These are phyloP conservation scores for Ennomos quercinarius DNA, from an alignment of 2,888 invertebrate genomes.

Conservation along the genomic window DNA sequence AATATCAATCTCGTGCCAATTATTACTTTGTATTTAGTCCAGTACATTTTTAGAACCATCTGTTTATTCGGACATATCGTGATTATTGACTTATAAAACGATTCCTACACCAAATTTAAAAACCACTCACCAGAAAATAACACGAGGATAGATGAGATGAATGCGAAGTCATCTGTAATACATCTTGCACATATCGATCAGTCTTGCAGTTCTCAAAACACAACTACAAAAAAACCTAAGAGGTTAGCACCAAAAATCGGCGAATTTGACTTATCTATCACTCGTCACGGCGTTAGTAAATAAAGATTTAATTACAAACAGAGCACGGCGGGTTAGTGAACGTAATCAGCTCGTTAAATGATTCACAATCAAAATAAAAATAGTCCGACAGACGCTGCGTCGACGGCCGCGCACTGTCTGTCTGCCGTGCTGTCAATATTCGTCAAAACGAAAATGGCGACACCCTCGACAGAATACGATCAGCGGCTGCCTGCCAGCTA, in stretches of 20 bases:
- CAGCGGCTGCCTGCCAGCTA: slow-evolving; percentile 72
- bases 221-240: slow-evolving; percentile 72
- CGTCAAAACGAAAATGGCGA: slow-evolving; percentile 91
- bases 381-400: slow-evolving; percentile 81
- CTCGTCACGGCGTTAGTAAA: slow-evolving; percentile 63
- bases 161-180: slow-evolving; percentile 81
- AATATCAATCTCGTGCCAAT: slow-evolving; percentile 45
- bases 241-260: slow-evolving; percentile 81
- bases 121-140: slow-evolving; percentile 75
- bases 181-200: slow-evolving; percentile 85
- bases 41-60: slow-evolving; percentile 43
- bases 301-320: slow-evolving; percentile 64
- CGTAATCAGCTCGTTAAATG: slow-evolving; percentile 71
- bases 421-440: slow-evolving; percentile 89
- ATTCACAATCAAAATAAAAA: slow-evolving; percentile 84
- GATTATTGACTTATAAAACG: slow-evolving; percentile 41
- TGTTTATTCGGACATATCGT: slow-evolving; percentile 43
- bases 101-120: slow-evolving; percentile 34
- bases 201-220: slow-evolving; percentile 84
- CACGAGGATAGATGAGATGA: slow-evolving; percentile 59
- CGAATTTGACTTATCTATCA: slow-evolving; percentile 63
- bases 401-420: slow-evolving; percentile 83
- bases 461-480: slow-evolving; percentile 86
- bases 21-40: slow-evolving; percentile 32
- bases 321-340: slow-evolving; percentile 58